Conservation (phyloP, 2,797 vertebrate species). For the Protonibea diacanthus region DNA sequence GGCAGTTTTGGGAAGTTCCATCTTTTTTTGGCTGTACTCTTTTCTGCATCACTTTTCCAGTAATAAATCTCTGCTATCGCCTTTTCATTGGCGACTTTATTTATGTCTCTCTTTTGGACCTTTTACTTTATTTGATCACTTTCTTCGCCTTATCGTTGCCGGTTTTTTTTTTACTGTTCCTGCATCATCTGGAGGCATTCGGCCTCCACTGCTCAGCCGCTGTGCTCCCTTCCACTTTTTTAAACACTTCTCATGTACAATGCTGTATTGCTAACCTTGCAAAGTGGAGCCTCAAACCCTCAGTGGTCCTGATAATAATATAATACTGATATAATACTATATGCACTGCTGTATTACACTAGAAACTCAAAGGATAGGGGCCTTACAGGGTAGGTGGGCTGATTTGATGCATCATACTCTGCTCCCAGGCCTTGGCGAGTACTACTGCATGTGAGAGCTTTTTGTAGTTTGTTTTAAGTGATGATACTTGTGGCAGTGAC, state of each 20-base stretch:
- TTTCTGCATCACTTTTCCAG: neutral
- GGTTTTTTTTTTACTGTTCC: neutral
- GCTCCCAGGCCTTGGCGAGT: neutral
- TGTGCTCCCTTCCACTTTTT: slow-evolving; percentile 5
- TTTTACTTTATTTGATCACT: slow-evolving; percentile 5
- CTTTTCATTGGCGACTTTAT: neutral
- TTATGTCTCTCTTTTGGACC: neutral
- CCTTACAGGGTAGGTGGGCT: neutral
- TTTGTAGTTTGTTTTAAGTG: neutral
- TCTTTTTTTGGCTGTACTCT: slow-evolving; percentile 21
- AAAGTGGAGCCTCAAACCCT: neutral
- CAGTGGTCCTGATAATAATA: accelerated
- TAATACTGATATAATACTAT: too few relatives aligned
- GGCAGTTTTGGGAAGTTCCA: neutral
- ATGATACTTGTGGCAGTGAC: neutral
- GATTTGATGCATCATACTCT: neutral
- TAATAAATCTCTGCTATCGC: neutral
- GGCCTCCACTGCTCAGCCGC: neutral
- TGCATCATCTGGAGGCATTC: slow-evolving; percentile 6
- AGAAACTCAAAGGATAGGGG: neutral
- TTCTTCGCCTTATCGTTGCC: neutral
- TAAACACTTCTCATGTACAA: slow-evolving; percentile 12
- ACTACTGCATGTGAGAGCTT: too few relatives aligned
- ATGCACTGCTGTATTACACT: neutral
- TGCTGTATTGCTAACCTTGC: slow-evolving; percentile 20